Percentiles rank a stretch among this genome's conserved stretches.
Conservation (phyloP, 2,113 vertebrate species). For the Accipiter cooperii region DNA sequence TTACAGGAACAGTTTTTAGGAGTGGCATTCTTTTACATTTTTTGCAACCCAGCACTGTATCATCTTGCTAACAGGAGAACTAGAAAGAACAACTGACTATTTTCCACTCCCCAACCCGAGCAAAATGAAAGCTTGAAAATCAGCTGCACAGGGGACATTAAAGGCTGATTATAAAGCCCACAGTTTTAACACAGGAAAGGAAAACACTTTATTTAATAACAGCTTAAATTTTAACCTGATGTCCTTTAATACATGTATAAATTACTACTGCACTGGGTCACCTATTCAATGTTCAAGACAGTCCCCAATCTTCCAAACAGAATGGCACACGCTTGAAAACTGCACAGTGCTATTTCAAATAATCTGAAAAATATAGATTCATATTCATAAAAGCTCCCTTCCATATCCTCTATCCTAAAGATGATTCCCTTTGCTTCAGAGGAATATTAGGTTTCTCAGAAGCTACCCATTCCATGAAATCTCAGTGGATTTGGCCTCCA, state of each 20-base stretch:
- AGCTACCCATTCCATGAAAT: not conserved
- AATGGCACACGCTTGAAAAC: not conserved
- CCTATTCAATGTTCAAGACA: not conserved
- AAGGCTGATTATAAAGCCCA: not conserved
- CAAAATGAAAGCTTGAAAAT: slow-evolving; percentile 4
- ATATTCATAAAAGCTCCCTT: not conserved
- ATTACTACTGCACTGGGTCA: not conserved
- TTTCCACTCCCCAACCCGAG: not conserved
- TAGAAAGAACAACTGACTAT: not conserved
- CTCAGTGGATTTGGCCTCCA: not conserved
- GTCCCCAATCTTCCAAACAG: not conserved
- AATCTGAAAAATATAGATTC: not conserved
- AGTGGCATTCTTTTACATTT: not conserved
- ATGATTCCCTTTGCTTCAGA: not conserved
- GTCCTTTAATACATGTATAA: not conserved
- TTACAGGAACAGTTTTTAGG: slow-evolving; percentile 27
- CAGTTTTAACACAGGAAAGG: not conserved
- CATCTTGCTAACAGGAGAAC: slow-evolving; percentile 14
- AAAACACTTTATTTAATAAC: not conserved
- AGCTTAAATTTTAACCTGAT: slow-evolving; percentile 21
- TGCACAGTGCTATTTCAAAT: not conserved
- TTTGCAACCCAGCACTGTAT: slow-evolving; percentile 10
- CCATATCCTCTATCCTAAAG: not conserved
- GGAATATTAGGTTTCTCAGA: not conserved
- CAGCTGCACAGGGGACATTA: not conserved